Evolutionary conservation across 35 echinoderm and acorn worm species (phyloP), one percentile per base, ranked within the genome.

Genomic region (Heliocidaris tuberculata): DNA sequence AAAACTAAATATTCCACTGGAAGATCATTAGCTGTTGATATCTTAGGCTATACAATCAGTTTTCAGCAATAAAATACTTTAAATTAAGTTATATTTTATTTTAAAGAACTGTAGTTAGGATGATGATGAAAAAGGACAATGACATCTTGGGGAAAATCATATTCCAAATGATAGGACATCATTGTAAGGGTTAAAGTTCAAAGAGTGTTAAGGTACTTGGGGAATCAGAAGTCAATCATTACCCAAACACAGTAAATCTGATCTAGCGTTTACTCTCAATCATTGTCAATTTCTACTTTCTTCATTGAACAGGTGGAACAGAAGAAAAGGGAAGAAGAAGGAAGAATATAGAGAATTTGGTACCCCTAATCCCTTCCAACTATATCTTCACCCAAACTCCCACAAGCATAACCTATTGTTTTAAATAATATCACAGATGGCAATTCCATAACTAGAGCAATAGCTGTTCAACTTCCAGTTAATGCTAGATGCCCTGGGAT

Each of bases 211-310:
- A 16, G 27, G 17, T 49, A 59, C 16, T 93, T 19, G 16, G 30
- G 90, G 91, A n/a, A 59, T 59, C 30, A 21, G 31, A 24, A 49
- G 32, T 91, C 32, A 42, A 49, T 91, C 89, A 49, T 93, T 48
- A 13, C 16, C 6, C 49, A 48, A 48, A 48, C 5, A 47, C 17
- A 32, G 87, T 89, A 89, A 86, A 86, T 86, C 85, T 86, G 85
- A 86, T 86, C 85, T 32, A 29, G 85, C 85, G 13, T 86, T 86
- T 86, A 86, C 27, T 21, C 87, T 24, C 31, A 89, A 89, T 89
- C 87, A 89, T 27, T 48, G 87, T 89, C 87, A 42, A 48, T 48
- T 48, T 32, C 2, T n/a, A n/a, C 65, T 78, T 19, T 78, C 65
- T 78, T 27, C 65, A n/a, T 4, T 78, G 65, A 78, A 78, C 65